Conservation (phyloP, 2,113 vertebrate species). For the Pogonocichla stellata region DNA sequence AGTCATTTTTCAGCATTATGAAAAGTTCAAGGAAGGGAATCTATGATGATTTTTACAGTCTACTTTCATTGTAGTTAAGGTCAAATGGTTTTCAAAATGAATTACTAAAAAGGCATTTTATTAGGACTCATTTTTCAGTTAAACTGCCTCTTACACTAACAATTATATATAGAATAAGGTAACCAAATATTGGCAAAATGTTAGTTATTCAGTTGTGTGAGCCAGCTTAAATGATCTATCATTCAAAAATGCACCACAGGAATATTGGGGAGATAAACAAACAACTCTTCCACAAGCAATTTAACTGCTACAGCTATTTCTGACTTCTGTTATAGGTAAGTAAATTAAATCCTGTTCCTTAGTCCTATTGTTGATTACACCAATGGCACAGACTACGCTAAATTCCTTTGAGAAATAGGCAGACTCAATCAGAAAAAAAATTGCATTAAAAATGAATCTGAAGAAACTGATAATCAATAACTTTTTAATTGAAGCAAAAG, state of each 20-base stretch:
- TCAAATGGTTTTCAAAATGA: constrained; percentile 66
- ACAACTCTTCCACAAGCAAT: neutral
- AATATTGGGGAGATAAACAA: constrained; percentile 3
- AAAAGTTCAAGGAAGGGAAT: constrained; percentile 70
- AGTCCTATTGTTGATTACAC: neutral
- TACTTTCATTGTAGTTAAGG: constrained; percentile 51
- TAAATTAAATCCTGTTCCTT: constrained; percentile 7
- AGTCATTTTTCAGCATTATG: constrained; percentile 63
- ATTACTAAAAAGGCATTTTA: constrained; percentile 58
- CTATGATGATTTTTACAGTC: constrained; percentile 57
- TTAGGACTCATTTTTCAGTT: constrained; percentile 24
- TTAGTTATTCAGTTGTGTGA: neutral
- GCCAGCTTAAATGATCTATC: neutral
- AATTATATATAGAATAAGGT: neutral
- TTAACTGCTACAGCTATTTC: neutral
- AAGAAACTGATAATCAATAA: neutral
- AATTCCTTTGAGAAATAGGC: neutral
- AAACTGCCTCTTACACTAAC: constrained; percentile 4
- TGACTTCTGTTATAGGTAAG: neutral
- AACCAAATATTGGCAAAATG: neutral
- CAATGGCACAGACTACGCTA: neutral
- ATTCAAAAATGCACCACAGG: constrained; percentile 3
- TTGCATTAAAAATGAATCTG: neutral
- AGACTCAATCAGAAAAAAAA: neutral
- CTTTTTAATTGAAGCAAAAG: neutral